These are phyloP conservation scores for Dastarcus helophoroides DNA, from an alignment of 2,888 invertebrate species.

Conservation along the genomic window DNA sequence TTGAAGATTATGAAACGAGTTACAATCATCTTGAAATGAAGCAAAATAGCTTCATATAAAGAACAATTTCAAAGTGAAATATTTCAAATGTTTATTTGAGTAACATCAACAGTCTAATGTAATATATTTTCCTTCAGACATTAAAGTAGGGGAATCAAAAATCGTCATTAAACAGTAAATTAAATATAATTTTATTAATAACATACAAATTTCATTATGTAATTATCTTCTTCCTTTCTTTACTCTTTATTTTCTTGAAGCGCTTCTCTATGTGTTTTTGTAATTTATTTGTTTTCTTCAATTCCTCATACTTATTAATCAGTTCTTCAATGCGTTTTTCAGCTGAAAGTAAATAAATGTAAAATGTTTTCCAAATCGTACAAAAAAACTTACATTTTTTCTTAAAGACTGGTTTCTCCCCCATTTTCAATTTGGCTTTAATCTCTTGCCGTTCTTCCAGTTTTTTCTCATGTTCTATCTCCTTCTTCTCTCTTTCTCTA, in stretches of 20 bases:
- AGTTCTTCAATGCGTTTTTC: constrained; percentile 63
- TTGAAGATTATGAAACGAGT: too few species aligned
- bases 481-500: constrained; percentile 48
- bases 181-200: too few species aligned
- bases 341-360: constrained; percentile 45
- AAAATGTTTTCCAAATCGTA: constrained; percentile 6
- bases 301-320: constrained; percentile 66
- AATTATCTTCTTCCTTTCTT: constrained; percentile 23
- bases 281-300: constrained; percentile 66
- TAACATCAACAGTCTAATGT: too few species aligned
- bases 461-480: constrained; percentile 43
- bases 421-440: constrained; percentile 48
- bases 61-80: too few species aligned
- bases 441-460: constrained; percentile 45
- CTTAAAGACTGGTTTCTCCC: constrained; percentile 59
- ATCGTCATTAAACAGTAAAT: too few species aligned
- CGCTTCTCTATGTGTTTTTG: constrained; percentile 72
- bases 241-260: constrained; percentile 58
- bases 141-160: too few species aligned
- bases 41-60: too few species aligned
- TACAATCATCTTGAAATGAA: too few species aligned
- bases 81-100: too few species aligned
- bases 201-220: background rate
- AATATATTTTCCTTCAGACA: too few species aligned
- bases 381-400: constrained; percentile 52